A percentile compares a stretch with the other conserved stretches of the same genome.
These are phyloP conservation scores for Cheilosia vernalis DNA, from an alignment of 2,888 invertebrate species.

Conservation along the genomic window DNA sequence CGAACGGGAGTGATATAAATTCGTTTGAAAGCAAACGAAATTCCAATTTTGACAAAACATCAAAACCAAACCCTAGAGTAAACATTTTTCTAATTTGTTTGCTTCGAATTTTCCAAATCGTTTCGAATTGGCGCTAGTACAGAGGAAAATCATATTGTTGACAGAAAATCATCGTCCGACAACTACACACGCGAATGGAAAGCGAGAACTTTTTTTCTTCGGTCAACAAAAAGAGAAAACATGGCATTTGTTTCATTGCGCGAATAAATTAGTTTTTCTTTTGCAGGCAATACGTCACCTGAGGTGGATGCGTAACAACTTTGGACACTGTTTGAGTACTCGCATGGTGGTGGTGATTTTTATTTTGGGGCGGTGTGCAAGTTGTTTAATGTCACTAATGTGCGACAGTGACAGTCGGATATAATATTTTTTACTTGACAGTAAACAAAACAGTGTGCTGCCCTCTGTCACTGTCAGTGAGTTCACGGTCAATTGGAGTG, in stretches of 20 bases:
- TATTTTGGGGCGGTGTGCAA: background rate
- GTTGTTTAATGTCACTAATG: background rate
- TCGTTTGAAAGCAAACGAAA: background rate
- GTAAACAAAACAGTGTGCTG: too few species aligned
- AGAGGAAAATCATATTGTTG: constrained; percentile 21
- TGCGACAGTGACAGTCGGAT: too few species aligned
- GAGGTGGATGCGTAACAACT: constrained; percentile 19
- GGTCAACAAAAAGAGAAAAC: constrained; percentile 25
- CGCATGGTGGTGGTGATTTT: background rate
- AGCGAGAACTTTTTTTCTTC: background rate
- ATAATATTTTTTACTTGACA: too few species aligned
- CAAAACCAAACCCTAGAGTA: constrained; percentile 1
- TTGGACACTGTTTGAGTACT: constrained; percentile 2
- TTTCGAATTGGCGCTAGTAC: constrained; percentile 20
- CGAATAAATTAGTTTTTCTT: background rate
- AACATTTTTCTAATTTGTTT: constrained; percentile 10
- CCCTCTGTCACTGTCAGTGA: too few species aligned
- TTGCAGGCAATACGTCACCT: constrained; percentile 8
- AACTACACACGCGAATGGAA: background rate
- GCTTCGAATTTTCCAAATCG: too few species aligned
- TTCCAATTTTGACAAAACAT: background rate
- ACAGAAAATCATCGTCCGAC: constrained; percentile 32
- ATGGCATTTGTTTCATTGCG: background rate
- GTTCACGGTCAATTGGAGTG: too few species aligned
- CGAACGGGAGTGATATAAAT: background rate